phyloP scores from a whole-genome alignment of 2,888 invertebrate species.

The Stenodema calcarata region DNA sequence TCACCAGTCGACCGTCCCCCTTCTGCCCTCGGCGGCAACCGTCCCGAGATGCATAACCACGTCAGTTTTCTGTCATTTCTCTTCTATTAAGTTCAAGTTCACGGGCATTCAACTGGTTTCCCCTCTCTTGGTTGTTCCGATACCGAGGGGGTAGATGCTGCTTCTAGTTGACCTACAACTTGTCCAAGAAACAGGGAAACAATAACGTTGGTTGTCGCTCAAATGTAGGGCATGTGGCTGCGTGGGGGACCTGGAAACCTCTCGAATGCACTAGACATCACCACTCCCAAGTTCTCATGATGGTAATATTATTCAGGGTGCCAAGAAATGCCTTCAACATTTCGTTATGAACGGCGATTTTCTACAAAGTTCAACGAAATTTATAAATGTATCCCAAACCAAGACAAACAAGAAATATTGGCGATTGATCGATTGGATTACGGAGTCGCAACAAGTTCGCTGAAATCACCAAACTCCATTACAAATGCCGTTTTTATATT shows the following conservation, averaged over 20 bases:
- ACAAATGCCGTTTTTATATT: too few species aligned
- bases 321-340: too few species aligned
- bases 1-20: not conserved
- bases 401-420: too few species aligned
- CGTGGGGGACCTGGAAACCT: not conserved
- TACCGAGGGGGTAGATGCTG: not conserved
- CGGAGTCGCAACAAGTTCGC: too few species aligned
- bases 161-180: conserved; percentile 31
- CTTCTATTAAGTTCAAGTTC: conserved; percentile 45
- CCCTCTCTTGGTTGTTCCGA: not conserved
- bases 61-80: conserved; percentile 21
- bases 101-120: conserved; percentile 36
- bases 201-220: not conserved
- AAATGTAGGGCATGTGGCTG: not conserved
- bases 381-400: too few species aligned
- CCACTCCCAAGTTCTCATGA: not conserved
- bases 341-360: too few species aligned
- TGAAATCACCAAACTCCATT: too few species aligned
- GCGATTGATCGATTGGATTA: too few species aligned
- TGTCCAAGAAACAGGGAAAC: conserved; percentile 6
- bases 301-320: not conserved
- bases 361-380: too few species aligned
- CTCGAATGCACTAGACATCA: not conserved
- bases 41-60: conserved; percentile 12
- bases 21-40: not conserved